Conservation (phyloP, 2,113 vertebrate genomes). For the Megalops atlanticus region DNA sequence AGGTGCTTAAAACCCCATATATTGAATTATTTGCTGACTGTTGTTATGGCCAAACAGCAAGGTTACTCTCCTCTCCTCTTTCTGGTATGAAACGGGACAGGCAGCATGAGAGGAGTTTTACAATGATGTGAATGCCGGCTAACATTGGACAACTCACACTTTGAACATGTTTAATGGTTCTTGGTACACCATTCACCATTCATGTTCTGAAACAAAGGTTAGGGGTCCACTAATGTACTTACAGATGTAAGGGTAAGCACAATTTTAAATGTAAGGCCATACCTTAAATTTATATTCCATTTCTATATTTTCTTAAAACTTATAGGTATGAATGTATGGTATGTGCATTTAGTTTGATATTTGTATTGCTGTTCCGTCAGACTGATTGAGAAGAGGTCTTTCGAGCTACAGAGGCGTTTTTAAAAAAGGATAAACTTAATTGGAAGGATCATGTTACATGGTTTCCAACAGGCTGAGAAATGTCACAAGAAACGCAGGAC, state of each 20-base stretch:
- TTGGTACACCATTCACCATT: neutral
- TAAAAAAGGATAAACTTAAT: neutral
- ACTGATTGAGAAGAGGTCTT: no score
- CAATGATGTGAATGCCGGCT: neutral
- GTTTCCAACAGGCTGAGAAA: neutral
- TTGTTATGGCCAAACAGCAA: conserved; percentile 6
- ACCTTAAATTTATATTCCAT: neutral
- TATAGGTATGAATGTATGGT: no score
- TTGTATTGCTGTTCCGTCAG: no score
- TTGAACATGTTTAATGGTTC: neutral
- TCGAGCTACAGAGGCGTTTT: no score
- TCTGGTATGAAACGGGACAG: neutral
- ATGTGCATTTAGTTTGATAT: no score
- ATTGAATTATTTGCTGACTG: conserved; percentile 24
- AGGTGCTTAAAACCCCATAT: neutral
- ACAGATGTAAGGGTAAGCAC: no score
- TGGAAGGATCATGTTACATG: neutral
- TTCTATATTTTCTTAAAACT: neutral
- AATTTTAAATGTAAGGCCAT: no score
- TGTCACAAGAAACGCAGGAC: conserved; percentile 20
- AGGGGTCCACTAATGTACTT: no score
- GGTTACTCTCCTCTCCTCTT: conserved; percentile 2
- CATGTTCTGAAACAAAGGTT: no score
- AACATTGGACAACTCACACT: neutral
- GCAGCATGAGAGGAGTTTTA: neutral